A percentile compares a stretch with the other conserved stretches of the same genome.
Conservation (phyloP, 2,113 vertebrate genomes). For the Rhegmatorhina hoffmannsi region DNA sequence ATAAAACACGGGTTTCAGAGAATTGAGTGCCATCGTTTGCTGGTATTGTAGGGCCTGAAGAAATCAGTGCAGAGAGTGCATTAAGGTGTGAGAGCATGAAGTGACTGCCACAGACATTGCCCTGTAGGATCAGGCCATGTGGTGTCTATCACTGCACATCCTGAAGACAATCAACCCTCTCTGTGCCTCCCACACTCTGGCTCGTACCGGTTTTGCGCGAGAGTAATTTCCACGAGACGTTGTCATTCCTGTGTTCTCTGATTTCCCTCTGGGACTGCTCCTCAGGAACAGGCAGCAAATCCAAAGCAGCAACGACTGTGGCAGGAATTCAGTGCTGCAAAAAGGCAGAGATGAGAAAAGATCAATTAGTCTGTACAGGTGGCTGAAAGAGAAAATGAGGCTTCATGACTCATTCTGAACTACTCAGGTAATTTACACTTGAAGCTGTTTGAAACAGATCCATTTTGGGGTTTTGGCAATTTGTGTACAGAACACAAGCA, state of each 20-base stretch:
- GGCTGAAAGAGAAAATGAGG: background rate
- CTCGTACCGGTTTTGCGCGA: slow-evolving; percentile 18
- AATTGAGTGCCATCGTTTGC: background rate
- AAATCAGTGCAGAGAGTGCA: background rate
- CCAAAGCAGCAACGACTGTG: background rate
- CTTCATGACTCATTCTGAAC: background rate
- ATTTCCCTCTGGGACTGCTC: background rate
- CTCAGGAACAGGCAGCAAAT: background rate
- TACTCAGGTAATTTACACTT: background rate
- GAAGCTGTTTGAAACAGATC: background rate
- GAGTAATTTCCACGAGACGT: slow-evolving; percentile 1
- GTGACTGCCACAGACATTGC: background rate
- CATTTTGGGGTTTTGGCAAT: background rate
- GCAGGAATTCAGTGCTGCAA: background rate
- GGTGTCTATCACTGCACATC: slow-evolving; percentile 16
- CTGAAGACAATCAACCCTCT: background rate
- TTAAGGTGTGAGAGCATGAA: background rate
- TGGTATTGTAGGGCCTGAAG: background rate
- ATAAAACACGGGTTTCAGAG: background rate
- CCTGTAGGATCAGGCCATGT: background rate
- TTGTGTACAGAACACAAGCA: background rate
- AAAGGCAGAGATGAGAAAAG: background rate
- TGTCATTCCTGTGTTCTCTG: background rate
- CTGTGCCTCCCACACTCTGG: slow-evolving; percentile 3
- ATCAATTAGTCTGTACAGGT: background rate